Base-by-base conservation (phyloP, 2,888 invertebrate species). In the Scaptomyza cyrtandrae region DNA sequence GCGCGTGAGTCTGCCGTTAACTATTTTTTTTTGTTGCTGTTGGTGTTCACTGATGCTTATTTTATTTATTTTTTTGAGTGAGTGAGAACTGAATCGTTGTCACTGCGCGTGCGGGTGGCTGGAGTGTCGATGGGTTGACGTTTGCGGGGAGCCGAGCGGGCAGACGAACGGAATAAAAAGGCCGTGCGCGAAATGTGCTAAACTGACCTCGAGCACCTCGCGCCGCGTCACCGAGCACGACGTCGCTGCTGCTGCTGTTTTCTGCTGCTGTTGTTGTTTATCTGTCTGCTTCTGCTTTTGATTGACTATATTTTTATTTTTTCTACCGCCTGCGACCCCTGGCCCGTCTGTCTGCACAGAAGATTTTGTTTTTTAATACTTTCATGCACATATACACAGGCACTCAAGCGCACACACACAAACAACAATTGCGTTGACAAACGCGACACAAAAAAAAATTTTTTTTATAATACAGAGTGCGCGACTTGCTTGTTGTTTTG, bases 351-450 rank as follows among this genome's bases (percentile, higher is more conserved):
- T 63, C 53, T 71, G 74, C 66, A 73, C 80, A 69, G 60, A 75
- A 68, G 75, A 83, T 69, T 86, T 84, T 78, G 84, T 79, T 86
- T 79, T 86, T 79, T 79, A 83, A 81, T 86, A 79, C 86, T 71
- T 75, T 75, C 60, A 70, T 57, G 54, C 27, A 57, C 63, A 64
- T 43, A 41, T 45, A 60, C 49, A 44, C 46, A 49, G 59, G 37
- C 52, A 37, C 27, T 13, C 44, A 24, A 24, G 54, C 52, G 49
- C 27, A 58, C 57, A 50, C 39, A 44, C 59, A 50, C 49, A 33
- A 29, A 14, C 44, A 37, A 53, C 45, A 58, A 48, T 55, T 46
- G 48, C 45, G 60, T 60, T 49, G 58, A 55, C 49, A 63, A 45
- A 55, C 59, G 44, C 31, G 64, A 48, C 80, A 86, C 75, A 80